phyloP scores from a whole-genome alignment of 2,797 vertebrate genomes.

The Tolypeutes matacus region DNA sequence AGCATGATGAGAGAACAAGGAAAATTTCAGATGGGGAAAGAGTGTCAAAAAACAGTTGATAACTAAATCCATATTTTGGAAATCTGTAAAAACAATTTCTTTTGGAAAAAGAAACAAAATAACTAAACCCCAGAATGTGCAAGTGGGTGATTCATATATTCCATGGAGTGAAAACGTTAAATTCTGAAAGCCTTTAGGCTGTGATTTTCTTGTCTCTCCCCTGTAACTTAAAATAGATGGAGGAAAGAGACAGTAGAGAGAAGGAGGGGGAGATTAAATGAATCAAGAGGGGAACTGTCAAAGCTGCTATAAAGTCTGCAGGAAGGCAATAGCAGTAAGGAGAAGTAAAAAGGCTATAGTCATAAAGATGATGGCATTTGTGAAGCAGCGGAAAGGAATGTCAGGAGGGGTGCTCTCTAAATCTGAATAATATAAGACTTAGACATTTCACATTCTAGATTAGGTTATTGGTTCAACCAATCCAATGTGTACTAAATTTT shows the following conservation, averaged over 20 bases:
- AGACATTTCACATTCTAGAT: conserved; percentile 63
- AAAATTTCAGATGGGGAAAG: conserved; percentile 61
- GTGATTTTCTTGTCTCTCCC: conserved; percentile 85
- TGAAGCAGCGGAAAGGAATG: conserved; percentile 19
- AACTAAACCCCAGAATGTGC: conserved; percentile 80
- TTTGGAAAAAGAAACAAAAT: conserved; percentile 84
- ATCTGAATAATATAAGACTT: conserved; percentile 75
- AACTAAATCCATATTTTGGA: conserved; percentile 76
- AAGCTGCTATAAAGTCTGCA: conserved; percentile 78
- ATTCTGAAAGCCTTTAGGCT: conserved; percentile 84
- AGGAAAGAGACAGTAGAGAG: conserved; percentile 80
- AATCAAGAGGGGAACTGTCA: conserved; percentile 79
- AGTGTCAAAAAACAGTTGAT: conserved; percentile 58
- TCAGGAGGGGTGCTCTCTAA: conserved; percentile 52
- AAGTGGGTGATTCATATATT: conserved; percentile 87
- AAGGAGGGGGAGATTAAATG: conserved; percentile 79
- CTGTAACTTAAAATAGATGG: conserved; percentile 86
- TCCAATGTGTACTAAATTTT: conserved; percentile 64
- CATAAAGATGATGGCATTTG: conserved; percentile 72
- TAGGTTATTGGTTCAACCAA: conserved; percentile 62
- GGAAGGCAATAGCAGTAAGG: conserved; percentile 70
- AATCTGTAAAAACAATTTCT: conserved; percentile 81
- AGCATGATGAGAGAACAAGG: conserved; percentile 28
- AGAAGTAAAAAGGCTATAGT: conserved; percentile 77
- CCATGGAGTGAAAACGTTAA: conserved; percentile 85